Evolutionary conservation across 2,888 invertebrate species (phyloP), one percentile per base, ranked within the genome.

Genomic region (Allophyes oxyacanthae): DNA sequence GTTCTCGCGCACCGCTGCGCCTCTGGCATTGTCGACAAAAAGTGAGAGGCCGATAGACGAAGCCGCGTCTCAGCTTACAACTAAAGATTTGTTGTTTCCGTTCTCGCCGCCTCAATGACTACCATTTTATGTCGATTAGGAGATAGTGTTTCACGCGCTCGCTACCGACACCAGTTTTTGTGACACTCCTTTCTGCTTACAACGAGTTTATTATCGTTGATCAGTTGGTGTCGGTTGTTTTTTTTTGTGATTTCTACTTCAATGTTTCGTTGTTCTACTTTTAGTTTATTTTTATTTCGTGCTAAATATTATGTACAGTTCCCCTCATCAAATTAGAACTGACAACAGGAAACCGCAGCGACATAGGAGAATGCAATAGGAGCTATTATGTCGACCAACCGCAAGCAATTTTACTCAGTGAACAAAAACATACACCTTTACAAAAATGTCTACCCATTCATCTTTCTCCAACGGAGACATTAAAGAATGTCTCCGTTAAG

Each of bases 41-140:
- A 91, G 88, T 87, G 83, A 91, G 86, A 85, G 89, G 86, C 83
- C 81, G 77, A 82, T 82, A 85, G 83, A 78, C 79, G 79, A 80
- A 85, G 81, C 79, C 72, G 75, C 81, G 81, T 84, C 87, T 91
- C 89, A 83, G 69, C 84, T 90, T 90, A 90, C 90, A 86, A 79
- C 77, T 82, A 77, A 84, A 90, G 92, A 92, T 91, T 92, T 90
- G 89, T 91, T 90, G 89, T 92, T 92, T 92, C 93, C 93, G 92
- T 83, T 92, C 89, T 87, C 86, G 89, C 86, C 88, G 90, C 88
- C 85, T 91, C 90, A 92, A 92, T 92, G 92, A 87, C 91, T 92
- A 91, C 92, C 91, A 92, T 91, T 93, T 92, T 92, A 86, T 92
- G 89, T 91, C 91, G 92, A 93, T 92, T 89, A 87, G 86, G 77